Conservation (phyloP, 1,140 invertebrate genomes). For the Andrena cerasifolii region DNA sequence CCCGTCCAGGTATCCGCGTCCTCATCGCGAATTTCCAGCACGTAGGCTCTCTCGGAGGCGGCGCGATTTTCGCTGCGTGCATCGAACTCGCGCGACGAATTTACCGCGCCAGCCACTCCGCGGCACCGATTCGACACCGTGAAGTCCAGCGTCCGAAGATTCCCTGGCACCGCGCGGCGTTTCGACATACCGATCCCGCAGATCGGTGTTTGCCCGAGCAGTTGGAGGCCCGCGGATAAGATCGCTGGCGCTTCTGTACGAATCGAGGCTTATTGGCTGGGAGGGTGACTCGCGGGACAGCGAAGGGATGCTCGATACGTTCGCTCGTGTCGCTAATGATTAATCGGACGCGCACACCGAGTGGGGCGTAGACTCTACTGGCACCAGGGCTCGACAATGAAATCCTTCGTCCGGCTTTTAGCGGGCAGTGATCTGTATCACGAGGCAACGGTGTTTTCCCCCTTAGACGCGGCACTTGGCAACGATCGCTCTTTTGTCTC, state of each 20-base stretch:
- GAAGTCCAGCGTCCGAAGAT: not conserved
- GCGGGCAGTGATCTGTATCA: not conserved
- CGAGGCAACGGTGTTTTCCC: too few species aligned
- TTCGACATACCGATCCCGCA: too few species aligned
- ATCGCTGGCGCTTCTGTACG: too few species aligned
- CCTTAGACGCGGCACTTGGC: not conserved
- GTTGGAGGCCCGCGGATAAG: too few species aligned
- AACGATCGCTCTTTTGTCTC: slow-evolving; percentile 2
- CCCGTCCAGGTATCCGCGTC: not conserved
- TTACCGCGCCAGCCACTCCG: not conserved
- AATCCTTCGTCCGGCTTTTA: not conserved
- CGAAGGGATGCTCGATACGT: too few species aligned
- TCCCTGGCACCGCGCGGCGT: not conserved
- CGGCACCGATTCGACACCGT: not conserved
- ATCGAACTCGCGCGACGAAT: slow-evolving; percentile 10
- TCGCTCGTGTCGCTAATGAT: too few species aligned
- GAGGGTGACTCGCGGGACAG: too few species aligned
- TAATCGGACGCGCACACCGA: too few species aligned
- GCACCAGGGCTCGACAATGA: too few species aligned
- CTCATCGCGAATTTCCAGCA: slow-evolving; percentile 26
- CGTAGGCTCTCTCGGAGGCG: slow-evolving; percentile 19
- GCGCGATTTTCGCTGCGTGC: slow-evolving; percentile 16
- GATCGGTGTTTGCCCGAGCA: too few species aligned
- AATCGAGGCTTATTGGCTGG: too few species aligned
- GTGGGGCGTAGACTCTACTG: too few species aligned